phyloP scores from a whole-genome alignment of 2,888 invertebrate species.

The Bugulina stolonifera region DNA sequence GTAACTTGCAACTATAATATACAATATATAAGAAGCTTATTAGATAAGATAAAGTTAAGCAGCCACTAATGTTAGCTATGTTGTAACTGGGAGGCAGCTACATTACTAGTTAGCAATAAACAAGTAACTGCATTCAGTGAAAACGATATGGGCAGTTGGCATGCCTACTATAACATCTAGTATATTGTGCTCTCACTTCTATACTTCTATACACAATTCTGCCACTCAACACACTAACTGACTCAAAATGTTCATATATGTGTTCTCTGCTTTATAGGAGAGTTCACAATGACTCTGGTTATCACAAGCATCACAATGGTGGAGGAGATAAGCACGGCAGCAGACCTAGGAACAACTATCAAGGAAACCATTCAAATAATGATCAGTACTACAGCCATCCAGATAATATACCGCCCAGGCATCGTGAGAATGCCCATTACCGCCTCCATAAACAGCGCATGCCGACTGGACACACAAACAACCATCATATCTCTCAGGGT shows the following conservation, averaged over 20 bases:
- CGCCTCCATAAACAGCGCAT: slow-evolving; percentile 1
- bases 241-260: no score
- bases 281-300: not conserved
- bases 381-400: not conserved
- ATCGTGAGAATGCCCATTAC: not conserved
- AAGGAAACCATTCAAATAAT: not conserved
- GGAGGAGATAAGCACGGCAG: not conserved
- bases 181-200: no score
- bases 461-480: not conserved
- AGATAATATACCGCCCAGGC: slow-evolving; percentile 6
- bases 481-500: not conserved
- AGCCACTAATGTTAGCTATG: not conserved
- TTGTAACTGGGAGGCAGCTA: no score
- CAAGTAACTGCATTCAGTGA: no score
- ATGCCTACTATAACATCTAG: no score
- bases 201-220: not conserved
- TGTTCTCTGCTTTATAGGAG: not conserved
- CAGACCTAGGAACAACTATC: not conserved
- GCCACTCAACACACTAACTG: not conserved
- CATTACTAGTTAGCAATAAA: no score
- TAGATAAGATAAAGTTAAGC: not conserved
- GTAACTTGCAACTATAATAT: not conserved
- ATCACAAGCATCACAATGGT: not conserved
- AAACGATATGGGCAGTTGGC: no score
- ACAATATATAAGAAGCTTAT: not conserved